Conservation (phyloP, 2,797 vertebrate species). For the Pachyuromys duprasi region DNA sequence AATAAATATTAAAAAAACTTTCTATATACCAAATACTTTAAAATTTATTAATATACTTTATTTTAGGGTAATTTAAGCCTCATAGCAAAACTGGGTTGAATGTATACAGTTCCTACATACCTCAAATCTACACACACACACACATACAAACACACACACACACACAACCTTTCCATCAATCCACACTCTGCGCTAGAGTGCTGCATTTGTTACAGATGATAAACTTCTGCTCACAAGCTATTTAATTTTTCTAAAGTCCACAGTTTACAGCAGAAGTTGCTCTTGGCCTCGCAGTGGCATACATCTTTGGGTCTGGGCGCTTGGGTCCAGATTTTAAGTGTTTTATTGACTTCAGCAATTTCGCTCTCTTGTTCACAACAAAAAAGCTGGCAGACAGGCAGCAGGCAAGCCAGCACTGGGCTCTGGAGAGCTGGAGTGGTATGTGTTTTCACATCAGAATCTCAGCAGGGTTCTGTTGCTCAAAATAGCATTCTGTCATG, state of each 20-base stretch:
- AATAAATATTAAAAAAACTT: not conserved
- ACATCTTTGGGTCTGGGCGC: not conserved
- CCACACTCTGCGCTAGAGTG: not conserved
- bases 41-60: not conserved
- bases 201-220: not conserved
- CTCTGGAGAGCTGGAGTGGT: not conserved
- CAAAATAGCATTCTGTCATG: not conserved
- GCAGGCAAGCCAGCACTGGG: not conserved
- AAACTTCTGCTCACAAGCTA: not conserved
- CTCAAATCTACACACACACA: not conserved
- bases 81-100: not conserved
- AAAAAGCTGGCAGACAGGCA: not conserved
- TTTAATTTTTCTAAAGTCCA: not conserved
- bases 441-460: not conserved
- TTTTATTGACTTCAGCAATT: slow-evolving; percentile 27
- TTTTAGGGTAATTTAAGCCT: not conserved
- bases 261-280: not conserved
- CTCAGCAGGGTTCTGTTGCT: not conserved
- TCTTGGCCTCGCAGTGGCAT: not conserved
- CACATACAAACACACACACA: no score
- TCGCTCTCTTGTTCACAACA: not conserved
- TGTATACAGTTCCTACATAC: not conserved
- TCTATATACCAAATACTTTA: not conserved
- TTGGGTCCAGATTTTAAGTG: not conserved
- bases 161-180: not conserved